phyloP scores from a whole-genome alignment of 2,797 vertebrate genomes.

The Notolabrus celidotus region DNA sequence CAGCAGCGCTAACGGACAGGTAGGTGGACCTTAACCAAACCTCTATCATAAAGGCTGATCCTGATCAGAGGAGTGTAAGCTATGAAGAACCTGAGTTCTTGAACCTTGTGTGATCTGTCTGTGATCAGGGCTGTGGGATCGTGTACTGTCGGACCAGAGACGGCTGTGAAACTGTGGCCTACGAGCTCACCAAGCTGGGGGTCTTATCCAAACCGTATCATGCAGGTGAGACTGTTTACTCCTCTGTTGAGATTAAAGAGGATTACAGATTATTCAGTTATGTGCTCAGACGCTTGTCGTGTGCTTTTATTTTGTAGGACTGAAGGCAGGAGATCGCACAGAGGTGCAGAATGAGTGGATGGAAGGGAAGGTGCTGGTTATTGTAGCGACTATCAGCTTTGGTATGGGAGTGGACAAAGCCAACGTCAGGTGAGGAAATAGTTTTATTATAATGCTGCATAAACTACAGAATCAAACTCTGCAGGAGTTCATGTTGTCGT shows the following conservation, averaged over 20 bases:
- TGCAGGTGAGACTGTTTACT: conserved; percentile 85
- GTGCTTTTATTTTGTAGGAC: conserved; percentile 76
- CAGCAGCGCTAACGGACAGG: conserved; percentile 82
- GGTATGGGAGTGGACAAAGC: conserved; percentile 99
- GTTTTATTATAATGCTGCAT: background rate
- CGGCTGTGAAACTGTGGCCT: conserved; percentile 92
- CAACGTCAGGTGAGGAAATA: conserved; percentile 89
- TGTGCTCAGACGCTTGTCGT: background rate
- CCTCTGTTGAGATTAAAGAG: background rate
- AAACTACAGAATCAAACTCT: background rate
- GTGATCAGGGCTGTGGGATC: conserved; percentile 92
- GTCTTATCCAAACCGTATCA: conserved; percentile 93
- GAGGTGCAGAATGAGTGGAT: conserved; percentile 95
- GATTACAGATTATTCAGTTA: too few species aligned
- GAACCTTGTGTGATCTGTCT: conserved; percentile 14
- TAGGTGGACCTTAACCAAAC: conserved; percentile 73
- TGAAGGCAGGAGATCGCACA: conserved; percentile 91
- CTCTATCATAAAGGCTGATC: too few species aligned
- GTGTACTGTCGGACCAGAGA: conserved; percentile 97
- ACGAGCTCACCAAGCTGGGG: conserved; percentile 90
- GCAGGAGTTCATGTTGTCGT: background rate
- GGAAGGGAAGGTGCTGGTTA: conserved; percentile 92
- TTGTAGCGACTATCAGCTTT: conserved; percentile 98
- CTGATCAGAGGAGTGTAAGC: too few species aligned
- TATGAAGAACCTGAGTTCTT: background rate